These are phyloP conservation scores for Scrobipalpa atriplicella DNA, from an alignment of 2,888 invertebrate species.

Conservation along the genomic window DNA sequence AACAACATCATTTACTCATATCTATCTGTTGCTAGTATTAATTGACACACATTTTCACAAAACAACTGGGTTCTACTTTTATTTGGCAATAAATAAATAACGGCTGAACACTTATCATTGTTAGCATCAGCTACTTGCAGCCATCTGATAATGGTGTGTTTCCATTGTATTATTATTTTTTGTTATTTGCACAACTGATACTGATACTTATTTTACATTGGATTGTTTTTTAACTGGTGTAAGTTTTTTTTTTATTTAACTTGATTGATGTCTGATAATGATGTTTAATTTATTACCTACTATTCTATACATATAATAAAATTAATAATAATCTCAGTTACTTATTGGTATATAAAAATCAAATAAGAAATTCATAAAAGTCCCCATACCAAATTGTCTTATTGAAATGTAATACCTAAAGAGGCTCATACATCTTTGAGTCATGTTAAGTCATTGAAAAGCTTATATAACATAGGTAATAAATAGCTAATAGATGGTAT, in stretches of 20 bases:
- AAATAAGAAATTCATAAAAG: not conserved
- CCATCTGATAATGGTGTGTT: conserved; percentile 45
- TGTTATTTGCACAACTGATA: not conserved
- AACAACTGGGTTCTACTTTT: not conserved
- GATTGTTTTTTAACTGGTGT: not conserved
- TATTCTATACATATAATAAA: too few species aligned
- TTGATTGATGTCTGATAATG: not conserved
- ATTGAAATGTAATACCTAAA: too few species aligned
- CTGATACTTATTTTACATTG: too few species aligned
- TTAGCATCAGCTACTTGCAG: conserved; percentile 38
- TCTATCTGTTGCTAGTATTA: too few species aligned
- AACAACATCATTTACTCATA: not conserved
- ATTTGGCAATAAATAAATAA: not conserved
- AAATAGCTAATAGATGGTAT: not conserved
- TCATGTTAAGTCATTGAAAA: too few species aligned
- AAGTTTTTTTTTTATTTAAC: not conserved
- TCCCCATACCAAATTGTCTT: too few species aligned
- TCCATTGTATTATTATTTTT: conserved; percentile 40
- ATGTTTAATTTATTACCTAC: too few species aligned
- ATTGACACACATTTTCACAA: not conserved
- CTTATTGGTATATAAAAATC: not conserved
- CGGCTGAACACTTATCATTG: conserved; percentile 29
- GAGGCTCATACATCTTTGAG: too few species aligned
- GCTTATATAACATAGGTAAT: too few species aligned
- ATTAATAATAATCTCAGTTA: too few species aligned